Evolutionary conservation across 2,888 invertebrate species (phyloP).

Genomic region (Gastrophysa polygoni): DNA sequence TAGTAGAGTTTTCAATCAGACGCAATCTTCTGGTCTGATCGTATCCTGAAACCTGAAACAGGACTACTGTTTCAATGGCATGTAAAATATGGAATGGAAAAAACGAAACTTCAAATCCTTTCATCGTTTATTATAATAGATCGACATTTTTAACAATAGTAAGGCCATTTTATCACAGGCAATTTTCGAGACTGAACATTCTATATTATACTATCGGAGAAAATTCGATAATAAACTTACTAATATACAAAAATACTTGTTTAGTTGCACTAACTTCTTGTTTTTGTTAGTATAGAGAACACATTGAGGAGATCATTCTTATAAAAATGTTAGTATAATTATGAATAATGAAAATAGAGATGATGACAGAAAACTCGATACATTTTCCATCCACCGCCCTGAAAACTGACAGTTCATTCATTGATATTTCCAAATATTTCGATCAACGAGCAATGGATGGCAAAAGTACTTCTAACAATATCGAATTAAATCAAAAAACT

Average conservation of each 20-base stretch:
- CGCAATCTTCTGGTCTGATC: too few species aligned
- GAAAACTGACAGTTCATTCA: neutral
- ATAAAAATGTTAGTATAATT: neutral
- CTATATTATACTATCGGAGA: too few species aligned
- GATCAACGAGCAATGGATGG: neutral
- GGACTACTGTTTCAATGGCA: too few species aligned
- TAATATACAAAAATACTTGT: neutral
- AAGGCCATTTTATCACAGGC: constrained; percentile 36
- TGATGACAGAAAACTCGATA: too few species aligned
- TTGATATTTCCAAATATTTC: neutral
- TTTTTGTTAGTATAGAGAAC: neutral
- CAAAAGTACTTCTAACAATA: neutral
- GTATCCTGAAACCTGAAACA: too few species aligned
- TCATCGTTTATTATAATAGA: neutral
- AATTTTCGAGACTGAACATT: constrained; percentile 10
- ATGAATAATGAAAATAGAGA: neutral
- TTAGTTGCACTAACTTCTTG: neutral
- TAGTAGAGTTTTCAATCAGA: too few species aligned
- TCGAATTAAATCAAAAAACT: too few species aligned
- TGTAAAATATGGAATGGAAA: neutral
- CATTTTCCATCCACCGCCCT: neutral
- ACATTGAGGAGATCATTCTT: neutral
- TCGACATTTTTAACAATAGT: constrained; percentile 1
- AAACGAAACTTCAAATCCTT: neutral
- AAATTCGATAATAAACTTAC: neutral